A percentile compares a stretch with the other conserved stretches of the same genome.
Conservation (phyloP, 1,140 invertebrate species). For the Eciton burchellii region DNA sequence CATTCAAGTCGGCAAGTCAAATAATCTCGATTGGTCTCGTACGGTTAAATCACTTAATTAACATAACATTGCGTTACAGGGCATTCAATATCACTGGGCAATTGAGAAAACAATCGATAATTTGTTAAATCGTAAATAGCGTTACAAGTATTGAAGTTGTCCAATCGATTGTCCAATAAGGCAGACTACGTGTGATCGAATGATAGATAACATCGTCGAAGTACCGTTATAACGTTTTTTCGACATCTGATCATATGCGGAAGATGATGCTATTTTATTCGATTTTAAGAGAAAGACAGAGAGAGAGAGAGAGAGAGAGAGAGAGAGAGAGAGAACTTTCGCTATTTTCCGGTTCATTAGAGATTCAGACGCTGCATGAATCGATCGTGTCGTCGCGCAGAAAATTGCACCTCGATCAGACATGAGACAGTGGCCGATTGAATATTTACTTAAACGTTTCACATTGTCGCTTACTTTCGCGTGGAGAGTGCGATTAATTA, state of each 20-base stretch:
- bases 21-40: too few species aligned
- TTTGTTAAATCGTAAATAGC: not conserved
- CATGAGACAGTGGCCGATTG: not conserved
- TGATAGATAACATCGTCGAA: not conserved
- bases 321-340: too few species aligned
- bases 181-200: not conserved
- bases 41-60: too few species aligned
- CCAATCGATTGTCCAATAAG: not conserved
- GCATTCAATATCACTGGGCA: too few species aligned
- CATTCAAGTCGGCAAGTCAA: too few species aligned
- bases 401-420: constrained; percentile 7
- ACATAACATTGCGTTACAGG: too few species aligned
- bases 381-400: not conserved
- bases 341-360: constrained; percentile 39
- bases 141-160: not conserved
- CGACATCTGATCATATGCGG: not conserved
- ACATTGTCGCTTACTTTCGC: not conserved
- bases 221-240: not conserved
- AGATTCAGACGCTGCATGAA: constrained; percentile 25
- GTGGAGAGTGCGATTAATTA: constrained; percentile 1
- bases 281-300: constrained; percentile 2
- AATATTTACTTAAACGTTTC: constrained; percentile 43
- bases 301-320: too few species aligned
- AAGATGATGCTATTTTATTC: constrained; percentile 14
- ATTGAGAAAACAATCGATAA: not conserved